Evolutionary conservation across 2,888 invertebrate genomes (phyloP).

Genomic region (Frankliniella fusca): DNA sequence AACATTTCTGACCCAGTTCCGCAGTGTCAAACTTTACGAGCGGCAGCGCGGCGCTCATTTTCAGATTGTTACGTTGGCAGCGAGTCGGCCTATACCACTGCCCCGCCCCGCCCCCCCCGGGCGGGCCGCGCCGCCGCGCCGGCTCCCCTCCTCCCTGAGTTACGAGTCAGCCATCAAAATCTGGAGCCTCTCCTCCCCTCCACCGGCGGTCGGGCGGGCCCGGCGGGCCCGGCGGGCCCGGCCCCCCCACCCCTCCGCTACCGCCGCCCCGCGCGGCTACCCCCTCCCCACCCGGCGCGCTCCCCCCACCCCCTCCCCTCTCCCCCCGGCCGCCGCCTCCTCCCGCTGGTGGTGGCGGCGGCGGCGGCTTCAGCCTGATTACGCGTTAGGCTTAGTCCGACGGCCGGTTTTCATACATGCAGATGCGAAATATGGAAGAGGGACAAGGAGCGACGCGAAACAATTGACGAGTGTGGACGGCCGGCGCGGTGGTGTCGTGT

Average conservation of each 20-base stretch:
- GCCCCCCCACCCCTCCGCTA: constrained; percentile 30
- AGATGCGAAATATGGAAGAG: constrained; percentile 5
- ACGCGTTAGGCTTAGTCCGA: constrained; percentile 17
- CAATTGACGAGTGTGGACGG: background rate
- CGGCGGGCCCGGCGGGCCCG: constrained; percentile 34
- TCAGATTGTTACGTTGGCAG: background rate
- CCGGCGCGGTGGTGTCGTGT: background rate
- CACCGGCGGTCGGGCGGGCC: constrained; percentile 36
- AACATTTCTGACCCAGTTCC: background rate
- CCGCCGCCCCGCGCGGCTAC: constrained; percentile 34
- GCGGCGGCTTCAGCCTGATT: constrained; percentile 48
- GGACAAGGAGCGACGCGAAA: background rate
- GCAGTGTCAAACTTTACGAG: background rate
- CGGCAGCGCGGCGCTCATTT: constrained; percentile 7
- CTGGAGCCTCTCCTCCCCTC: constrained; percentile 35
- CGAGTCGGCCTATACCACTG: background rate
- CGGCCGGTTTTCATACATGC: constrained; percentile 24
- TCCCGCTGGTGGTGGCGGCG: constrained; percentile 39
- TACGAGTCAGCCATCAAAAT: constrained; percentile 31
- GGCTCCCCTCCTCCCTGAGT: constrained; percentile 34
- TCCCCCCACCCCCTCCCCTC: constrained; percentile 34
- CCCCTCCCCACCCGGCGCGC: constrained; percentile 36
- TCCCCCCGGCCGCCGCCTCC: constrained; percentile 35
- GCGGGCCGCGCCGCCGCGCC: constrained; percentile 36
- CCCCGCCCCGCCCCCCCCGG: constrained; percentile 36